A percentile compares a stretch with the other conserved stretches of the same genome.
These are phyloP conservation scores for Danio kyathit DNA, from an alignment of 2,797 vertebrate species.

Conservation along the genomic window DNA sequence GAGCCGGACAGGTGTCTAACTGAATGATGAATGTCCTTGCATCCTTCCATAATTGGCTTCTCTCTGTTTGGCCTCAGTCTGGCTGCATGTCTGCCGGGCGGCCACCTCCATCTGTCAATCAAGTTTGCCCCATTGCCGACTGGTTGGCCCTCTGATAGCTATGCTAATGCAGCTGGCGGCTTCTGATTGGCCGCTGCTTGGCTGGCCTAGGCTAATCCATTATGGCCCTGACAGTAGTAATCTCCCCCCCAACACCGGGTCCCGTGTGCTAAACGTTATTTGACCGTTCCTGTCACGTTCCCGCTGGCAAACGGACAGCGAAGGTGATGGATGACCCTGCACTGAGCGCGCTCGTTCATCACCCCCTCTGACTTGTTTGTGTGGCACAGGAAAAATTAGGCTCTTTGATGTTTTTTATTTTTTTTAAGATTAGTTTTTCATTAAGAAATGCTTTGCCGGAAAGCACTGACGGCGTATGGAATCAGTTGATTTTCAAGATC, in stretches of 20 bases:
- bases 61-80: conserved; percentile 72
- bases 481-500: conserved; percentile 4
- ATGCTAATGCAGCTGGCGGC: conserved; percentile 73
- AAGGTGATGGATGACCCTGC: conserved; percentile 78
- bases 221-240: conserved; percentile 80
- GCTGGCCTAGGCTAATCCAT: conserved; percentile 80
- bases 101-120: conserved; percentile 80
- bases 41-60: conserved; percentile 77
- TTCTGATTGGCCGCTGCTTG: conserved; percentile 75
- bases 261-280: conserved; percentile 81
- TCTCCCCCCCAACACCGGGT: conserved; percentile 75
- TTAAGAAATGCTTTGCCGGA: conserved; percentile 51
- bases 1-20: conserved; percentile 78
- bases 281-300: conserved; percentile 79
- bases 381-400: conserved; percentile 59
- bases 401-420: conserved; percentile 60
- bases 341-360: conserved; percentile 70
- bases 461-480: too few species aligned
- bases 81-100: conserved; percentile 72
- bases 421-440: conserved; percentile 68
- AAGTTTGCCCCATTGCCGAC: conserved; percentile 70
- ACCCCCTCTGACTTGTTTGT: conserved; percentile 70
- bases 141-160: conserved; percentile 78
- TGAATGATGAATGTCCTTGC: conserved; percentile 81
- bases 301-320: conserved; percentile 66